Conservation (phyloP, 2,797 vertebrate genomes). For the Chelonia mydas region DNA sequence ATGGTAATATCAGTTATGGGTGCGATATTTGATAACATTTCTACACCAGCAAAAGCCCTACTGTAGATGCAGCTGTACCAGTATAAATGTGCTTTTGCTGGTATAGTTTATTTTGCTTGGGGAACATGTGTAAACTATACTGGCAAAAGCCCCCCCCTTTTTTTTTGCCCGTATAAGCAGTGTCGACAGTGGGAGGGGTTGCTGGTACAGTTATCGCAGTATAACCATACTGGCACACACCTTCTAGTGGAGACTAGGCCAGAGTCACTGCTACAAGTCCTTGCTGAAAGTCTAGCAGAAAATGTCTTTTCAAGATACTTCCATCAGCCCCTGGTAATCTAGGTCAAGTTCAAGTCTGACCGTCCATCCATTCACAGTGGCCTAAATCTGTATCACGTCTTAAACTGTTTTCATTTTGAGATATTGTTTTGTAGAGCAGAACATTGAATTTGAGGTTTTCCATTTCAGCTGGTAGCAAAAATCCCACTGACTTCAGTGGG, state of each 20-base stretch:
- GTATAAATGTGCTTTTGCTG: not conserved
- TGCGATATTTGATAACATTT: slow-evolving; percentile 17
- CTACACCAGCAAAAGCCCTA: not conserved
- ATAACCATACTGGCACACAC: not conserved
- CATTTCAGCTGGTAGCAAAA: not conserved
- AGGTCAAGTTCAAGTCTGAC: not conserved
- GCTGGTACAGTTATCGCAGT: not conserved
- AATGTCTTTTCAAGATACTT: not conserved
- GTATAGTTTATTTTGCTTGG: not conserved
- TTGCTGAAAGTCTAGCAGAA: not conserved
- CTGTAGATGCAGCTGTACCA: not conserved
- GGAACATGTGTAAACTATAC: not conserved
- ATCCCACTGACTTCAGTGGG: not conserved
- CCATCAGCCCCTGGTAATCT: not conserved
- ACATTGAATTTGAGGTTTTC: not conserved
- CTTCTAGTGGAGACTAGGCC: not conserved
- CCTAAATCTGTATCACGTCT: not conserved
- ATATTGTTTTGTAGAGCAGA: not conserved
- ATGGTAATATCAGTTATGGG: not conserved
- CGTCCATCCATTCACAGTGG: not conserved
- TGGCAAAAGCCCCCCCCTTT: not conserved
- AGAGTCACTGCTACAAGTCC: not conserved
- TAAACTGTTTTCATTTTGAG: not conserved
- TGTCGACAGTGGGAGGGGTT: not conserved
- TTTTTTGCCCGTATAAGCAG: not conserved